These are phyloP conservation scores for Grammomys dolichurus DNA, from an alignment of 2,113 vertebrate species.

Conservation along the genomic window DNA sequence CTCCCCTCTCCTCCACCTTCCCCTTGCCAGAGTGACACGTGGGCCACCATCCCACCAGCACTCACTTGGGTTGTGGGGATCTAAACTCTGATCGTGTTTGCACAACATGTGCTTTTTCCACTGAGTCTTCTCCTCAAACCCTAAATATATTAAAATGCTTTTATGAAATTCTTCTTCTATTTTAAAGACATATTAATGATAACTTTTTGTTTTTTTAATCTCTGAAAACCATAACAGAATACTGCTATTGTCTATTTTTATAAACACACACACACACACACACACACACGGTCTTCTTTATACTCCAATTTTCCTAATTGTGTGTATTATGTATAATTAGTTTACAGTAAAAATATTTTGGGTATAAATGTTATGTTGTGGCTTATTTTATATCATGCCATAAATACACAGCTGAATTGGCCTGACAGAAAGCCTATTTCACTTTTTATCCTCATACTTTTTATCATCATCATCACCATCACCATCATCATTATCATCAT, in stretches of 20 bases:
- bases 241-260: not conserved
- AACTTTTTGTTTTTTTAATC: constrained; percentile 13
- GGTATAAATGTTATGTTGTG: not conserved
- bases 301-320: constrained; percentile 31
- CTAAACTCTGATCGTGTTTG: not conserved
- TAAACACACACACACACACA: not conserved
- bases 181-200: constrained; percentile 24
- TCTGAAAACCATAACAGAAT: constrained; percentile 6
- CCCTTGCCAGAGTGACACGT: no score
- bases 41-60: not conserved
- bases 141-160: not conserved
- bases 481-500: no score
- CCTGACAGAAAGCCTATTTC: not conserved
- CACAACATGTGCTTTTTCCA: no score
- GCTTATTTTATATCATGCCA: not conserved
- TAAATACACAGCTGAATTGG: not conserved
- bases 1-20: not conserved
- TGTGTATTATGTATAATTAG: constrained; percentile 22
- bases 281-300: not conserved
- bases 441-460: not conserved
- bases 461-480: not conserved
- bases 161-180: constrained; percentile 35
- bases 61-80: not conserved
- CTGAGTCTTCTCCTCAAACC: not conserved
- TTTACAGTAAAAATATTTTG: constrained; percentile 36